Conservation (phyloP, 1,140 invertebrate species). For the Laupala kohalensis region DNA sequence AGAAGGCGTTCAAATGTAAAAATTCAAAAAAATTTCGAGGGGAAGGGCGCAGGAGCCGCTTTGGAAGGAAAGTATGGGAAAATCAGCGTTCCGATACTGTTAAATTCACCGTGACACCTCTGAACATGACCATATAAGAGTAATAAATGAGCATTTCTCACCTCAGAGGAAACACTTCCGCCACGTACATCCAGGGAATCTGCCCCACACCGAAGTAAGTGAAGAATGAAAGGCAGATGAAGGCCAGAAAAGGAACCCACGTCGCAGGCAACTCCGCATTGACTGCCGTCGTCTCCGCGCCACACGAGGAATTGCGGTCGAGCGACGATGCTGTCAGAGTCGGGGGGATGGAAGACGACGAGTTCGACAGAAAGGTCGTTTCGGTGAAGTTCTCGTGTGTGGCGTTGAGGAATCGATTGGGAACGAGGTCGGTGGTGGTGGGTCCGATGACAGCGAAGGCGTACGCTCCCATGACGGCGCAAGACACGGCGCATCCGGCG, state of each 20-base stretch:
- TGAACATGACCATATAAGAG: no score
- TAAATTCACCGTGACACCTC: no score
- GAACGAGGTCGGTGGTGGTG: no score
- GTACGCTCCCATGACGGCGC: conserved; percentile 17
- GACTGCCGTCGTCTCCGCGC: conserved; percentile 14
- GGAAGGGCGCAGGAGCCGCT: no score
- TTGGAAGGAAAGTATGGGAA: no score
- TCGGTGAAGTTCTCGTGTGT: no score
- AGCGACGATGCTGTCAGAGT: conserved; percentile 18
- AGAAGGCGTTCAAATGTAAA: no score
- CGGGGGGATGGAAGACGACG: conserved; percentile 24
- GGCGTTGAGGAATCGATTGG: no score
- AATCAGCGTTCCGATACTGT: no score
- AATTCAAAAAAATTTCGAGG: no score
- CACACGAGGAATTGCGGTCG: conserved; percentile 16
- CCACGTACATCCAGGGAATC: conserved; percentile 36
- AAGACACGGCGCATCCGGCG: conserved; percentile 18
- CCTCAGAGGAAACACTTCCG: conserved; percentile 23
- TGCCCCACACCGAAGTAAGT: conserved; percentile 14
- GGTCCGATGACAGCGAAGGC: conserved; percentile 14
- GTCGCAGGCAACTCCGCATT: background rate
- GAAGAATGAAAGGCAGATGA: conserved; percentile 15
- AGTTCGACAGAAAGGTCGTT: no score
- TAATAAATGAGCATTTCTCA: background rate
- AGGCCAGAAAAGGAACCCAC: conserved; percentile 18